Percentiles rank a stretch among this genome's conserved stretches.
phyloP scores from a whole-genome alignment of 2,797 vertebrate genomes.

The Halcyon chelicuti region DNA sequence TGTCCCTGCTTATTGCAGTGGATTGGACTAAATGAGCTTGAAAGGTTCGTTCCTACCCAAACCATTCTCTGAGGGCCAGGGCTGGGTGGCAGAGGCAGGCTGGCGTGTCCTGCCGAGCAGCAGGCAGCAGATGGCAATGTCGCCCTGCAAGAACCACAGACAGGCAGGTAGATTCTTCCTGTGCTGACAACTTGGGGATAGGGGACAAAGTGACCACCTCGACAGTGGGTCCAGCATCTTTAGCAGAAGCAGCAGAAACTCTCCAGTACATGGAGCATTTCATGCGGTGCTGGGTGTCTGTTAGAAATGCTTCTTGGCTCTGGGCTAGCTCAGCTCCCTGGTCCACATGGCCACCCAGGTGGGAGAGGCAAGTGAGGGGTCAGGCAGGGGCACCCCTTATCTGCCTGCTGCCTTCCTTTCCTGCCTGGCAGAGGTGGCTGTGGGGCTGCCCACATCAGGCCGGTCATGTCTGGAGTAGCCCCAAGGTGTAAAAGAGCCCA shows the following conservation, averaged over 20 bases:
- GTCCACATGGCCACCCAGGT: rapidly evolving
- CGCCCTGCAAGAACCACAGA: not conserved
- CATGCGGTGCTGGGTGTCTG: rapidly evolving
- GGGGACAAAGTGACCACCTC: too few species aligned
- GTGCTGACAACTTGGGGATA: not conserved
- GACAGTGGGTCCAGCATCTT: not conserved
- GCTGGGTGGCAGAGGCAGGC: not conserved
- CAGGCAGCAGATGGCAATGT: conserved; percentile 70
- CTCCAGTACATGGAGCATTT: not conserved
- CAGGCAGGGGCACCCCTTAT: not conserved
- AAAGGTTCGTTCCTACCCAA: not conserved
- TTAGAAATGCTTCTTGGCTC: not conserved
- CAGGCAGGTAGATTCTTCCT: not conserved
- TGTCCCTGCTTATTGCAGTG: not conserved
- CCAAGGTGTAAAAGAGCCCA: not conserved
- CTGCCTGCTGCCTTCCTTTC: not conserved
- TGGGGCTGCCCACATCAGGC: not conserved
- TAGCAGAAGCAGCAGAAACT: not conserved
- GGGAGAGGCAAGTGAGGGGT: not conserved
- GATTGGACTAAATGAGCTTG: not conserved
- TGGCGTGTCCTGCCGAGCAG: not conserved
- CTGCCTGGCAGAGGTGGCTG: not conserved
- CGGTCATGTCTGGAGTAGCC: not conserved
- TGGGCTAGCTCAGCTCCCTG: rapidly evolving
- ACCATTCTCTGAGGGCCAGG: not conserved